phyloP scores from a whole-genome alignment of 2,888 invertebrate species.

The Ceramica pisi region DNA sequence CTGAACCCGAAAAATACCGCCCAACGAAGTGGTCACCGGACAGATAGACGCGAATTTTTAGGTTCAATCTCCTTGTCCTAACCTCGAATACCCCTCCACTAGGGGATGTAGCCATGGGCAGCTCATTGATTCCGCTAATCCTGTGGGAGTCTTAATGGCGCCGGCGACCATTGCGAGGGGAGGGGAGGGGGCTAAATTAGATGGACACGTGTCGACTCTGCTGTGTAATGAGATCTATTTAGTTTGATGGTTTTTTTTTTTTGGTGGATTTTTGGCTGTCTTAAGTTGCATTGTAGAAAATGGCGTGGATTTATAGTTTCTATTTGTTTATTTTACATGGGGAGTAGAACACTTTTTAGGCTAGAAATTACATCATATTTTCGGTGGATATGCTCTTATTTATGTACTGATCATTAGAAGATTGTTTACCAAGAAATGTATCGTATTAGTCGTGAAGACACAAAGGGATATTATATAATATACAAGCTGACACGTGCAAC shows the following conservation, averaged over 20 bases:
- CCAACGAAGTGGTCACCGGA: too few relatives aligned
- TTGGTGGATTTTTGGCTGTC: background rate
- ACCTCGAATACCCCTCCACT: slow-evolving; percentile 9
- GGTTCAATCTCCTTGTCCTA: background rate
- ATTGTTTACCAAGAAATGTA: too few relatives aligned
- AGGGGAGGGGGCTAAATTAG: slow-evolving; percentile 74
- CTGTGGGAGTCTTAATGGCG: slow-evolving; percentile 81
- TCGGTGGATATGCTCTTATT: too few relatives aligned
- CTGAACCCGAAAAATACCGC: too few relatives aligned
- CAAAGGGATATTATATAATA: too few relatives aligned
- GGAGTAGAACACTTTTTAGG: too few relatives aligned
- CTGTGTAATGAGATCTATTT: slow-evolving; percentile 46
- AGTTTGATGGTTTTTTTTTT: slow-evolving; percentile 7
- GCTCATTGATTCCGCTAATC: slow-evolving; percentile 86
- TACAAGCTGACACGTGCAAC: too few relatives aligned
- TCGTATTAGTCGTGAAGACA: too few relatives aligned
- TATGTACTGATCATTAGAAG: too few relatives aligned
- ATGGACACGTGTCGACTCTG: slow-evolving; percentile 70
- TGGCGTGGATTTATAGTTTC: background rate
- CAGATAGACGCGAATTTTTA: too few relatives aligned
- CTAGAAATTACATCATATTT: too few relatives aligned
- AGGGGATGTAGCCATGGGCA: slow-evolving; percentile 29
- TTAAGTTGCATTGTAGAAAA: background rate
- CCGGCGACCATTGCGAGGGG: slow-evolving; percentile 68
- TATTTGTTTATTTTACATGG: too few relatives aligned